Evolutionary conservation across 2,113 vertebrate genomes (phyloP).

Genomic region (Trogon melanurus): DNA sequence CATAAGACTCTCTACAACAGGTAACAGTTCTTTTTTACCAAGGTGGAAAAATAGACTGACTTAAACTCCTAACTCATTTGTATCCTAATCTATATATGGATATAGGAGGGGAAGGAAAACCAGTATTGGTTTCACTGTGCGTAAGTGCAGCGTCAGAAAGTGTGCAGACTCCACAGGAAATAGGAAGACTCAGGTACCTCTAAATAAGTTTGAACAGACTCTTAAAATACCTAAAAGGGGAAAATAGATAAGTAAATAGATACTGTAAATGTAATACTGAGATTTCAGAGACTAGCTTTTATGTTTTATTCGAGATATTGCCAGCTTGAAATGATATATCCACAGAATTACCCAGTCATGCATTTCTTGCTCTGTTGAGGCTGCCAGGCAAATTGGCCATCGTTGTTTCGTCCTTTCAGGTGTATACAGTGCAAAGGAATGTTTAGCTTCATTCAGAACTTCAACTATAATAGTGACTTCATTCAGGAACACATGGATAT

Average conservation of each 20-base stretch:
- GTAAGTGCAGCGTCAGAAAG: not conserved
- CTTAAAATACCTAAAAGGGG: not conserved
- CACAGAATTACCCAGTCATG: conserved; percentile 88
- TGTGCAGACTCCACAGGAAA: not conserved
- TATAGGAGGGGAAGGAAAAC: not conserved
- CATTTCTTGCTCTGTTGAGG: conserved; percentile 93
- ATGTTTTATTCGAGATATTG: not conserved
- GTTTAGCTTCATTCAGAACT: conserved; percentile 89
- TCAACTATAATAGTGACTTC: conserved; percentile 95
- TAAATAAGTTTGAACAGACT: not conserved
- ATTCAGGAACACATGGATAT: conserved; percentile 94
- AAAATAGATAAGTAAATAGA: not conserved
- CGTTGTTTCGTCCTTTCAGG: conserved; percentile 91
- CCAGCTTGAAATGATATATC: not conserved
- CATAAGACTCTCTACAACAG: not conserved
- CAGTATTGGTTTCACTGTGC: not conserved
- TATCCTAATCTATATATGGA: not conserved
- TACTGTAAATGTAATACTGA: not conserved
- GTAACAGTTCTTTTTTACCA: not conserved
- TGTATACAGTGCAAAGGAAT: conserved; percentile 94
- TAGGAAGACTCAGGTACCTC: not conserved
- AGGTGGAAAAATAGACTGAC: not conserved
- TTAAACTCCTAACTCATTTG: not conserved
- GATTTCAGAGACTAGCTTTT: not conserved
- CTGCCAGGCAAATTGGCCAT: conserved; percentile 91